These are phyloP conservation scores for Neomonachus schauinslandi DNA, from an alignment of 2,113 vertebrate genomes.

Conservation along the genomic window DNA sequence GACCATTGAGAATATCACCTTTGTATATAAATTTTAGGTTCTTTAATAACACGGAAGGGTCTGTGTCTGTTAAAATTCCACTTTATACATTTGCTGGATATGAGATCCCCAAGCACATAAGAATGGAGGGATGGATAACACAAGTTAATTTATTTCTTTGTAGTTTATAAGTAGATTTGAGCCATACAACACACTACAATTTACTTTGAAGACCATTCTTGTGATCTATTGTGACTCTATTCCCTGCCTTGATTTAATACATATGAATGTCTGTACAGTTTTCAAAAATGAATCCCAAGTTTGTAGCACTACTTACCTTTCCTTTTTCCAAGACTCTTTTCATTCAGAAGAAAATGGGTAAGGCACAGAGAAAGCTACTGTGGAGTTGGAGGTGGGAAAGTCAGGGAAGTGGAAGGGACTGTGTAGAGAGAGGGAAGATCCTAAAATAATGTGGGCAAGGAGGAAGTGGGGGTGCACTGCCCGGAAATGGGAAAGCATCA, in stretches of 20 bases:
- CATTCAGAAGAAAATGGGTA: neutral
- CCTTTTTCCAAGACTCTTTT: neutral
- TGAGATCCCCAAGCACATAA: neutral
- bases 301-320: neutral
- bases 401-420: neutral
- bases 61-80: neutral
- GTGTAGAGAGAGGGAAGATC: neutral
- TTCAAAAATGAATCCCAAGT: neutral
- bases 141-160: neutral
- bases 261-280: neutral
- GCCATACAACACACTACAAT: neutral
- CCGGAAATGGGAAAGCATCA: no score
- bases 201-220: neutral
- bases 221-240: neutral
- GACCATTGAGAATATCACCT: neutral
- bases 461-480: neutral
- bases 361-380: neutral
- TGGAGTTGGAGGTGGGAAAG: neutral
- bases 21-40: slow-evolving; percentile 23
- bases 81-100: neutral
- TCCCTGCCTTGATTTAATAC: neutral
- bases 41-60: slow-evolving; percentile 14
- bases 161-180: neutral
- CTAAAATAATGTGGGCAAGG: neutral
- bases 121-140: neutral